These are phyloP conservation scores for Cephus spinipes DNA, from an alignment of 2,888 invertebrate species.

Conservation along the genomic window DNA sequence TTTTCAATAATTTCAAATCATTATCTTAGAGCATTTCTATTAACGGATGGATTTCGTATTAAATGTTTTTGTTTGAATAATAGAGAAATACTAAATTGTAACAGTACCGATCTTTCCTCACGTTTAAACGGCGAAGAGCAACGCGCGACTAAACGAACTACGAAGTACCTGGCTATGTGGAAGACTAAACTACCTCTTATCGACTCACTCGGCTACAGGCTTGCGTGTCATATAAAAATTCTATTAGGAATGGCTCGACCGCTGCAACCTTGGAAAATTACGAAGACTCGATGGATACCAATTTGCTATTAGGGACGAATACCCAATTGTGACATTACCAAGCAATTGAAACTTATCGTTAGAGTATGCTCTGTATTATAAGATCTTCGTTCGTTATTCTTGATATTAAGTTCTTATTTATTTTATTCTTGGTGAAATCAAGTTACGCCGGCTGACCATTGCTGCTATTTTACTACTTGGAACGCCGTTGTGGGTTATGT, in stretches of 20 bases:
- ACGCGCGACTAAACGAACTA: constrained; percentile 41
- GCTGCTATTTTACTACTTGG: neutral
- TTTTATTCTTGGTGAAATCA: neutral
- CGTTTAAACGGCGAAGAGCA: constrained; percentile 40
- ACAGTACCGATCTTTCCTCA: neutral
- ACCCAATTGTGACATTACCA: neutral
- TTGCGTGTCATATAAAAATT: constrained; percentile 9
- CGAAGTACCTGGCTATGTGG: constrained; percentile 26
- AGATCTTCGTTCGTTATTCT: neutral
- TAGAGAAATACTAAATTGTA: neutral
- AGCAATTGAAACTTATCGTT: neutral
- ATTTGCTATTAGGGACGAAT: constrained; percentile 10
- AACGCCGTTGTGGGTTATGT: neutral
- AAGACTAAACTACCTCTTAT: constrained; percentile 55
- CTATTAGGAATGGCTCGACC: neutral
- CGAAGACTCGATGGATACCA: neutral
- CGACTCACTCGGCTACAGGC: constrained; percentile 43
- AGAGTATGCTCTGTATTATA: neutral
- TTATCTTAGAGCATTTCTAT: neutral
- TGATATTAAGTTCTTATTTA: neutral
- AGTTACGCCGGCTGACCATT: neutral
- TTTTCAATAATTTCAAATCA: neutral
- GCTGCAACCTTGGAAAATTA: neutral
- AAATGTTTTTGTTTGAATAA: neutral
- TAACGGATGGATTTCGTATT: neutral